Base-by-base conservation (phyloP, 2,797 vertebrate genomes). In the Centropyge bicolor region DNA sequence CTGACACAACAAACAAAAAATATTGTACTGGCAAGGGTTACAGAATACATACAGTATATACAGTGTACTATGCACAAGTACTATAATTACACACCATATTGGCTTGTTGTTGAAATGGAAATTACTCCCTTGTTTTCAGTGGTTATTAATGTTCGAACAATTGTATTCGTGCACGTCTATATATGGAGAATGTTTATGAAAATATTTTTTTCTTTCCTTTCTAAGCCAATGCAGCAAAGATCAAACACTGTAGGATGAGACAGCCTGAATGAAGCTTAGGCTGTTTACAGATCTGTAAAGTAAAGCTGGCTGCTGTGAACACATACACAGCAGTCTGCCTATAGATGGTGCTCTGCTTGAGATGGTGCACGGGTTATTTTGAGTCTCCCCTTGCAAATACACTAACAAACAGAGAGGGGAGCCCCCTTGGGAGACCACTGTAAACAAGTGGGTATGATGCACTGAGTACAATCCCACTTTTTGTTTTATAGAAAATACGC, bases 381-480 rank as follows among this genome's bases (percentile, higher is more conserved):
- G 88, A 91, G 92, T 91, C 83, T 90, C 85, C 70, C 79, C 57
- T 76, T 82, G 85, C 92, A 95, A 94, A 94, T 91, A 89, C 88
- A 92, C 91, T 89, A 91, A 92, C 90, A 92, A 94, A 91, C 83
- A 91, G 91, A 92, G 89, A 86, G 83, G 76, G 89, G 77, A 81
- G 85, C 65, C 86, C 94, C 87, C 77, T 13, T 63, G 93, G 92
- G 95, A 92, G 75, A 85, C 75, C 80, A 91, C 74, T 93, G 93
- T 94, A 95, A 95, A 95, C 93, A 95, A 91, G 93, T 91, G 92
- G 89, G 85, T 89, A 82, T 85, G 91, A 91, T 93, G 90, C 90
- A 83, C 83, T 0, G 76, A 93, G 70, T 85, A 90, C 89, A 93
- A 94, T 91, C 90, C 86, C 91, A 92, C 92, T 92, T 94, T 94